Evolutionary conservation across 1,140 invertebrate genomes (phyloP).

Genomic region (Drosophila gunungcola): DNA sequence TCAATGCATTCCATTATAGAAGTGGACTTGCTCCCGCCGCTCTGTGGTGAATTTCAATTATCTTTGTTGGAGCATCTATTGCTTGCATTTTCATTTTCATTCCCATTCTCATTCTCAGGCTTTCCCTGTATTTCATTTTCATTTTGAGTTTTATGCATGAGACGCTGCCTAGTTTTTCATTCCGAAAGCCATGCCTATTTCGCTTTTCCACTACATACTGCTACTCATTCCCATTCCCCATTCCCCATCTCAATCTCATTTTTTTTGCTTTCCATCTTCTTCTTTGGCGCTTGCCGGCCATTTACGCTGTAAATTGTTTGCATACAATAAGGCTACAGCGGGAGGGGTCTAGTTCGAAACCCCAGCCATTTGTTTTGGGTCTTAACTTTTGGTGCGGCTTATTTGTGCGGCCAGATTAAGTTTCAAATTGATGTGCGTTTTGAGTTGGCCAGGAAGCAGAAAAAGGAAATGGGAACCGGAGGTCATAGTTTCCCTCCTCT

Average conservation of each 20-base stretch:
- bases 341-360: slow-evolving; percentile 22
- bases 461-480: slow-evolving; percentile 7
- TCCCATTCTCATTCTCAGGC: slow-evolving; percentile 26
- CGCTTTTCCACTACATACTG: background rate
- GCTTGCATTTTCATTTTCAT: slow-evolving; percentile 26
- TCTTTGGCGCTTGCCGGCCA: slow-evolving; percentile 42
- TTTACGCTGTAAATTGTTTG: slow-evolving; percentile 78
- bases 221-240: background rate
- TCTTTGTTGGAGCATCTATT: slow-evolving; percentile 45
- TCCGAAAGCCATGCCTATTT: background rate
- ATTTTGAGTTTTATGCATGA: slow-evolving; percentile 79
- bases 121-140: slow-evolving; percentile 74
- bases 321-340: slow-evolving; percentile 60
- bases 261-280: slow-evolving; percentile 33
- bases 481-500: slow-evolving; percentile 2
- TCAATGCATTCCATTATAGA: slow-evolving; percentile 1
- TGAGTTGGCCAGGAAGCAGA: slow-evolving; percentile 35
- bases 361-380: slow-evolving; percentile 66
- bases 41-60: slow-evolving; percentile 77
- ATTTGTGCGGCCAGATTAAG: slow-evolving; percentile 81
- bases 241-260: slow-evolving; percentile 33
- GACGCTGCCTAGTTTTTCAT: slow-evolving; percentile 70
- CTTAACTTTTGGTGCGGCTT: slow-evolving; percentile 79
- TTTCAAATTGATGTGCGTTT: slow-evolving; percentile 80
- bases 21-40: background rate